Evolutionary conservation across 2,888 invertebrate genomes (phyloP), one percentile per base, ranked within the genome.

Genomic region (Sphaeridia pumilis): DNA sequence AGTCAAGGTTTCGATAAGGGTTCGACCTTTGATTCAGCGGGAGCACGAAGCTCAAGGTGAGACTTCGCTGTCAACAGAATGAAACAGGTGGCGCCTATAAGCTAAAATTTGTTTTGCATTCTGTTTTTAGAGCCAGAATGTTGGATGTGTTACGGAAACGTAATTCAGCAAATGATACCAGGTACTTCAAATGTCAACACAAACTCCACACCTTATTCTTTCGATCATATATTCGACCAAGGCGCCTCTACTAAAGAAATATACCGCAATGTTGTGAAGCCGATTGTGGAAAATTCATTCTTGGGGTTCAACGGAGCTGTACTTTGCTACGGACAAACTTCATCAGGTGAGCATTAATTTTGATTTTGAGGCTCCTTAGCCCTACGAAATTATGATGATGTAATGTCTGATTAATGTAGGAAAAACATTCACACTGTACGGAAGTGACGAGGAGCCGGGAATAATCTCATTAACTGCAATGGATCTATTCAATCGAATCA

Each of bases 311-410:
- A 87, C 69, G 88, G 87, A 1, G 90, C 90, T 0, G 81, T 92
- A 60, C 87, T 92, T 72, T 88, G 89, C 0, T 92, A 92, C 69
- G 90, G 90, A 5, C 90, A 90, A 70, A 90, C 89, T 3, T 84
- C 87, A 1, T 88, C 88, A 0, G 92, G 89, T 49, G 70, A 69
- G 58, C 45, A 7, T 31, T 7, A 31, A n/a, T n/a, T n/a, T n/a
- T n/a, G n/a, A n/a, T n/a, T n/a, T n/a, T n/a, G n/a, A n/a, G n/a
- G n/a, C n/a, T n/a, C n/a, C n/a, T n/a, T n/a, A n/a, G n/a, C n/a
- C n/a, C n/a, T n/a, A n/a, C n/a, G n/a, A 12, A 31, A 14, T 48
- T 14, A 36, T 31, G 2, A 3, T 7, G 5, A 2, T 17, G 26
- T 5, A 14, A 12, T 41, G n/a, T n/a, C n/a, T n/a, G n/a, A 28